These are phyloP conservation scores for Crepidodera aurea DNA, from an alignment of 2,888 invertebrate species.

Conservation along the genomic window DNA sequence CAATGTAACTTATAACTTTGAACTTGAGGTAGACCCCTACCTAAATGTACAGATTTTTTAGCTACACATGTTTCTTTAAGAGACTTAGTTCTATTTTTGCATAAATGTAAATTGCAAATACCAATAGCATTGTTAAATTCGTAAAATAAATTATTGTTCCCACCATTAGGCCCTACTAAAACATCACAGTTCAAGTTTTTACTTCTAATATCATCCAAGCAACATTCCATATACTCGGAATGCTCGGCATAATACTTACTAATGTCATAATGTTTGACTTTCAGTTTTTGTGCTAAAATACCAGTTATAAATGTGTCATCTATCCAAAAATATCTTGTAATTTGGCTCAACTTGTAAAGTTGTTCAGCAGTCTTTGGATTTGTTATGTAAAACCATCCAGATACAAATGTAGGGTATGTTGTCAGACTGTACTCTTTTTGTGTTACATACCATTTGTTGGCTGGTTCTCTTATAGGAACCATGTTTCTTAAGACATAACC, in stretches of 20 bases:
- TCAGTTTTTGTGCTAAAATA: conserved; percentile 69
- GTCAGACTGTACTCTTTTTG: conserved; percentile 68
- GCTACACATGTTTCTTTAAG: conserved; percentile 70
- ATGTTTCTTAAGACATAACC: conserved; percentile 74
- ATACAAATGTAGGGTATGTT: conserved; percentile 77
- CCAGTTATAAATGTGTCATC: conserved; percentile 91
- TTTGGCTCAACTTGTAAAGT: conserved; percentile 66
- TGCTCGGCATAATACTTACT: conserved; percentile 73
- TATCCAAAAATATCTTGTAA: conserved; percentile 85
- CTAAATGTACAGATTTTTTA: conserved; percentile 54
- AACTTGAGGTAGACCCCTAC: conserved; percentile 50
- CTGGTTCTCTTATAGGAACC: conserved; percentile 70
- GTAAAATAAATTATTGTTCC: conserved; percentile 72
- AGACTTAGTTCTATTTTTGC: conserved; percentile 63
- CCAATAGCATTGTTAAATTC: conserved; percentile 70
- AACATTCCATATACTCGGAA: conserved; percentile 77
- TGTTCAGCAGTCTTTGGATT: conserved; percentile 69
- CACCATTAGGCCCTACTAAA: conserved; percentile 81
- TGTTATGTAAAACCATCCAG: conserved; percentile 86
- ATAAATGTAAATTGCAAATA: conserved; percentile 67
- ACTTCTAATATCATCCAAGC: conserved; percentile 69
- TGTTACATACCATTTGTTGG: conserved; percentile 84
- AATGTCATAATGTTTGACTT: conserved; percentile 67
- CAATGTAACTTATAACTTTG: conserved; percentile 48
- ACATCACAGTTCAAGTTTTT: conserved; percentile 71